A percentile compares a stretch with the other conserved stretches of the same genome.
These are phyloP conservation scores for Micromussa lordhowensis DNA, from an alignment of 92 coral and sea anemone genomes.

Conservation along the genomic window DNA sequence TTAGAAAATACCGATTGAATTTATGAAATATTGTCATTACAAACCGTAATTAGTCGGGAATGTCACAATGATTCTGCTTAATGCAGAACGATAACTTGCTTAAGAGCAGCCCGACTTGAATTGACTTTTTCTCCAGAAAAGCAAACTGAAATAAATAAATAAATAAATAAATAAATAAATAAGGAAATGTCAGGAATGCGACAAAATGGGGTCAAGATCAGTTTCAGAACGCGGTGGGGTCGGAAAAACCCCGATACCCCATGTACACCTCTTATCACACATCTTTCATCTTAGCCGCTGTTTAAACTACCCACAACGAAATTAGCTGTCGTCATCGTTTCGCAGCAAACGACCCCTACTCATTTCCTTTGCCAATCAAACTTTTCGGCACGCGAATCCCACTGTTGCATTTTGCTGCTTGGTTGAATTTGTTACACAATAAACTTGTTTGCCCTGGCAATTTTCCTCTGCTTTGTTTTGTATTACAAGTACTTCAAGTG, in stretches of 20 bases:
- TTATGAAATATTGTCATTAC: not conserved
- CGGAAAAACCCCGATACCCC: not conserved
- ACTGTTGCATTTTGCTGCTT: not conserved
- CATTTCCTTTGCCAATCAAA: not conserved
- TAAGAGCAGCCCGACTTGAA: not conserved
- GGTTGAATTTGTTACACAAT: not conserved
- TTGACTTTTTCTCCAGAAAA: not conserved
- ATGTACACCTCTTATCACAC: not conserved
- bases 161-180: not conserved
- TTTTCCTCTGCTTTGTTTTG: not conserved
- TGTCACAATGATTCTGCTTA: too few species aligned
- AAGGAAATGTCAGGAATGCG: not conserved
- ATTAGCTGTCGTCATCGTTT: not conserved
- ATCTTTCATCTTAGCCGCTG: not conserved
- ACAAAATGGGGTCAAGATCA: constrained; percentile 58
- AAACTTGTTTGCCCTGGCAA: not conserved
- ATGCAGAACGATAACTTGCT: not conserved
- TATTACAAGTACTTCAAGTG: not conserved
- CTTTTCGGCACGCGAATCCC: not conserved
- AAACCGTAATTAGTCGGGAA: not conserved
- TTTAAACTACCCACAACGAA: not conserved
- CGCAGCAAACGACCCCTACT: not conserved
- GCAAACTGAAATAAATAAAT: too few species aligned
- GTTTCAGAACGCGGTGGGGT: constrained; percentile 26
- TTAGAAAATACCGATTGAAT: not conserved